Percentiles rank a stretch among this genome's conserved stretches.
Conservation (phyloP, 2,797 vertebrate genomes). For the Girardinus metallicus region DNA sequence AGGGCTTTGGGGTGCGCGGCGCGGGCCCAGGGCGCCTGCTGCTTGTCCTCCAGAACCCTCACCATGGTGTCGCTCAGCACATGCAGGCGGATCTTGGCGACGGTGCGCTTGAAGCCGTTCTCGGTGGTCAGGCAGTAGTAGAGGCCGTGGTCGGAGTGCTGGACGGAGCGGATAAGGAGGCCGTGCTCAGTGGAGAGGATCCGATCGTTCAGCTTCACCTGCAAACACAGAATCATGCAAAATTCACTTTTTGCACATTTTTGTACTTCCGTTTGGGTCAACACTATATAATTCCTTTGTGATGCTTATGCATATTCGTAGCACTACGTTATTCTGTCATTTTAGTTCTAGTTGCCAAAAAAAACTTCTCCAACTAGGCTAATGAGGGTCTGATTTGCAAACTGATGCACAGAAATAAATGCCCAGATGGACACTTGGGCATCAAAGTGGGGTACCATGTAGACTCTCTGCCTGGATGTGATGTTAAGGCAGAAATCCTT, state of each 20-base stretch:
- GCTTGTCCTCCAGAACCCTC: constrained; percentile 88
- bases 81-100: constrained; percentile 93
- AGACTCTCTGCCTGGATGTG: not conserved
- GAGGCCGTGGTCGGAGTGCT: constrained; percentile 90
- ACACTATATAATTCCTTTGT: not conserved
- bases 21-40: constrained; percentile 88
- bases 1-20: constrained; percentile 89
- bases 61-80: constrained; percentile 89
- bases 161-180: constrained; percentile 91
- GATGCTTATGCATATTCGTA: not conserved
- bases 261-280: not conserved
- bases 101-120: constrained; percentile 95
- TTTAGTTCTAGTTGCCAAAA: not conserved
- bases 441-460: not conserved
- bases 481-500: not conserved
- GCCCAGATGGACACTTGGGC: not conserved
- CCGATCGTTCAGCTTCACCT: constrained; percentile 95
- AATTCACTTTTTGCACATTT: not conserved
- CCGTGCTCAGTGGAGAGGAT: constrained; percentile 92
- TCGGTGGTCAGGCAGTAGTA: constrained; percentile 97
- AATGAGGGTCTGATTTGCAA: not conserved
- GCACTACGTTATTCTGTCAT: not conserved
- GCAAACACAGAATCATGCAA: constrained; percentile 1
- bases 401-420: not conserved
- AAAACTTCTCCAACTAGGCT: not conserved